A percentile compares a stretch with the other conserved stretches of the same genome.
These are phyloP conservation scores for Sphaerodactylus townsendi DNA, from an alignment of 2,113 vertebrate species.

Conservation along the genomic window DNA sequence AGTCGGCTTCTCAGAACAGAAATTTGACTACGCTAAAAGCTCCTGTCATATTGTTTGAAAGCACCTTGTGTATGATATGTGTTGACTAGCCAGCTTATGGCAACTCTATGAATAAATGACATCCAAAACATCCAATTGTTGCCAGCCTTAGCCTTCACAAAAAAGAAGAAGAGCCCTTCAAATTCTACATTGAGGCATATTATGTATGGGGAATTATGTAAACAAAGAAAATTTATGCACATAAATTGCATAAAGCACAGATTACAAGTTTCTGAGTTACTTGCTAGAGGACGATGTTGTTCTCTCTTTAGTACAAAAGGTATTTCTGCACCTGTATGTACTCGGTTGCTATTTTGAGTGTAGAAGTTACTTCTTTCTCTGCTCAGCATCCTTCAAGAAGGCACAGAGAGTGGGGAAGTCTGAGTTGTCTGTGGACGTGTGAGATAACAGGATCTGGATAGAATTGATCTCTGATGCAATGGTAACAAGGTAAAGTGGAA, in stretches of 20 bases:
- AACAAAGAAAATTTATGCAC: neutral
- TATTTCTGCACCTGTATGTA: neutral
- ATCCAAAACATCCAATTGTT: too few species aligned
- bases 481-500: neutral
- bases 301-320: neutral
- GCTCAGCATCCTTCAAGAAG: conserved; percentile 2
- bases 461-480: conserved; percentile 2
- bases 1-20: neutral
- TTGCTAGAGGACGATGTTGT: neutral
- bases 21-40: neutral
- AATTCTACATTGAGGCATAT: neutral
- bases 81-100: too few species aligned
- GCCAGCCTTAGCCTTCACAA: neutral
- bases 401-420: neutral
- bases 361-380: neutral
- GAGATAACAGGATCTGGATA: neutral
- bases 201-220: neutral
- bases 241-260: neutral
- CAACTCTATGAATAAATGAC: too few species aligned
- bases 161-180: neutral
- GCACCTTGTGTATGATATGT: neutral
- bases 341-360: neutral
- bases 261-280: neutral
- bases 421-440: neutral
- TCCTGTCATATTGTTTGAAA: neutral